Conservation (phyloP, 2,888 invertebrate species). For the Melanophora roralis region DNA sequence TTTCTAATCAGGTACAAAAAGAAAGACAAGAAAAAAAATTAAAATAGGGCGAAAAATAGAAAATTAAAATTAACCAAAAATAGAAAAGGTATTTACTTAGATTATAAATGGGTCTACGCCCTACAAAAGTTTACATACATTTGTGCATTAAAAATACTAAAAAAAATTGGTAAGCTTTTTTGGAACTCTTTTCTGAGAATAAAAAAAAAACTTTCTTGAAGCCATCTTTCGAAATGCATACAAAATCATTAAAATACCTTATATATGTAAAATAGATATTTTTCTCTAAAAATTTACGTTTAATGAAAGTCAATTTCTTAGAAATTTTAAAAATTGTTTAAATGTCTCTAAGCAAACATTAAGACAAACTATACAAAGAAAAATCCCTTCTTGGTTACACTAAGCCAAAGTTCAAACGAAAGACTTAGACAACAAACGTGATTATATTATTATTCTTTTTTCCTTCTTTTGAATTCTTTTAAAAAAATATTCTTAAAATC, state of each 20-base stretch:
- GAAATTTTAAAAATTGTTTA: neutral
- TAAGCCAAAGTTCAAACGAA: constrained; percentile 40
- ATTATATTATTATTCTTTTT: neutral
- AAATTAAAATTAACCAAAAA: too few species aligned
- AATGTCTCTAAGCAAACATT: constrained; percentile 1
- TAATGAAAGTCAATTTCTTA: constrained; percentile 16
- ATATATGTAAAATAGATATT: constrained; percentile 40
- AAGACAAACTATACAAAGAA: neutral
- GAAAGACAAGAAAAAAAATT: neutral
- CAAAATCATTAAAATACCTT: constrained; percentile 41
- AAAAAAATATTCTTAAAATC: constrained; percentile 37
- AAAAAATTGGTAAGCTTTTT: too few species aligned
- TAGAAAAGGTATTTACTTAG: too few species aligned
- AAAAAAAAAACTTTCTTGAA: too few species aligned
- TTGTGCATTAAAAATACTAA: too few species aligned
- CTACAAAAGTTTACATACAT: too few species aligned
- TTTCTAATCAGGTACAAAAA: neutral
- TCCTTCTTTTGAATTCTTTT: constrained; percentile 31
- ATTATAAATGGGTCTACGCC: too few species aligned
- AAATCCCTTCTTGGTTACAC: neutral
- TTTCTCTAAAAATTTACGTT: neutral
- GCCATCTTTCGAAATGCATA: neutral
- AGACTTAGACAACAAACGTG: constrained; percentile 41
- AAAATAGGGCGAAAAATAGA: neutral
- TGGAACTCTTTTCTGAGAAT: too few species aligned